phyloP scores from a whole-genome alignment of 2,797 vertebrate genomes.

The Tolypeutes matacus region DNA sequence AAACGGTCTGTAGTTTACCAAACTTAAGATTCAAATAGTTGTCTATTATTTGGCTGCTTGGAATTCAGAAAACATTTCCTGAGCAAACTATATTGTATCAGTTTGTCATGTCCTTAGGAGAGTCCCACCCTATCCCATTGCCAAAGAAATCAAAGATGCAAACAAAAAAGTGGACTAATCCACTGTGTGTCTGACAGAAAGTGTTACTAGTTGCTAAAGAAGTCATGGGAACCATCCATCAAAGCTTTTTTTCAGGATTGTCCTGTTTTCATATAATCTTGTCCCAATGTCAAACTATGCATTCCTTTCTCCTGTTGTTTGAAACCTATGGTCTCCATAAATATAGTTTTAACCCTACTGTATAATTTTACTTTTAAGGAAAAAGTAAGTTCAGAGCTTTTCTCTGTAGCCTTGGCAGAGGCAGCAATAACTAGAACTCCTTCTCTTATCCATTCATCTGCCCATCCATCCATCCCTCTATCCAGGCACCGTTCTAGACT shows the following conservation, averaged over 20 bases:
- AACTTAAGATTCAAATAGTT: background rate
- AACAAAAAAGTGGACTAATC: background rate
- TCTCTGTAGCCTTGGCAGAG: background rate
- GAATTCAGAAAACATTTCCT: constrained; percentile 22
- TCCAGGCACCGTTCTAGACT: background rate
- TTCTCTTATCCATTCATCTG: background rate
- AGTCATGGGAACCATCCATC: background rate
- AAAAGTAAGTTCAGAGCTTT: background rate
- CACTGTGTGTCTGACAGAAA: background rate
- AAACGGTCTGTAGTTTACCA: background rate
- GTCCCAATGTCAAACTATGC: background rate
- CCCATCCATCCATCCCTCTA: too few relatives aligned
- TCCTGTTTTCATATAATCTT: constrained; percentile 10
- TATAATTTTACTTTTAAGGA: background rate
- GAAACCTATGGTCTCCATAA: background rate
- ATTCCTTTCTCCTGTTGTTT: background rate
- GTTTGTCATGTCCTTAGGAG: background rate
- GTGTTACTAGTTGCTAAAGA: background rate
- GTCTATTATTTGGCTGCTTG: background rate
- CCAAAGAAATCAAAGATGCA: background rate
- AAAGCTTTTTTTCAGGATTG: background rate
- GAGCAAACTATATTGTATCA: background rate
- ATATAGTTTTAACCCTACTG: background rate
- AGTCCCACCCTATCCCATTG: background rate
- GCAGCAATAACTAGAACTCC: background rate